Percentiles rank a stretch among this genome's conserved stretches.
Conservation (phyloP, 2,888 invertebrate species). For the Drosophila formosana region DNA sequence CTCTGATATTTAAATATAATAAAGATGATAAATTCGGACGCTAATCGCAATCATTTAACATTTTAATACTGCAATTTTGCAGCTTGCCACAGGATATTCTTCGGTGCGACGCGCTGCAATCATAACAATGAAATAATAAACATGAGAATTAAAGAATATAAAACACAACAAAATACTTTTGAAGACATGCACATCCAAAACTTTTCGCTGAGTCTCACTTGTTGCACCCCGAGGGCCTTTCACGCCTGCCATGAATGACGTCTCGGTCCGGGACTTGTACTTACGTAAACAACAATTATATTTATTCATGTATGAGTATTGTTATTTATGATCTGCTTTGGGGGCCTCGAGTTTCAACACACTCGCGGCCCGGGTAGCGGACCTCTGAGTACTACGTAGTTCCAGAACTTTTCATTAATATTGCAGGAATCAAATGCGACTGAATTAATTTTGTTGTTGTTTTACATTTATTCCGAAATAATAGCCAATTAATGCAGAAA, state of each 20-base stretch:
- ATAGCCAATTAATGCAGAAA: neutral
- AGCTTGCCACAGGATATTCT: neutral
- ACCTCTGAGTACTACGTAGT: neutral
- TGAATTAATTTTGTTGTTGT: neutral
- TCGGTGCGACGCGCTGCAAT: neutral
- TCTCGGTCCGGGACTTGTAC: constrained; percentile 19
- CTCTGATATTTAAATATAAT: too few relatives aligned
- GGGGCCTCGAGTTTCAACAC: neutral
- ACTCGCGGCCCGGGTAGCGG: too few relatives aligned
- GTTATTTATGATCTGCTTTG: constrained; percentile 5
- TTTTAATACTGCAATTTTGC: too few relatives aligned
- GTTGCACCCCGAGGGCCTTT: constrained; percentile 43
- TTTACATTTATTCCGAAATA: neutral
- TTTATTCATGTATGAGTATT: neutral
- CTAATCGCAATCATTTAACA: too few relatives aligned
- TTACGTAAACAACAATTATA: constrained; percentile 31
- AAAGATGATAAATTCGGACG: too few relatives aligned
- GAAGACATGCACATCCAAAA: constrained; percentile 21
- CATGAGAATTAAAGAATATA: constrained; percentile 36
- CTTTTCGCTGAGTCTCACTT: constrained; percentile 26
- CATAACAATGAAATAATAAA: neutral
- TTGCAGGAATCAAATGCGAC: constrained; percentile 1
- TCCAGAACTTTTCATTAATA: constrained; percentile 1
- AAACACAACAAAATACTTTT: constrained; percentile 21
- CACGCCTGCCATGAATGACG: constrained; percentile 62